Evolutionary conservation across 2,888 invertebrate genomes (phyloP), one percentile per base, ranked within the genome.

Genomic region (Entomobrya multifasciata): DNA sequence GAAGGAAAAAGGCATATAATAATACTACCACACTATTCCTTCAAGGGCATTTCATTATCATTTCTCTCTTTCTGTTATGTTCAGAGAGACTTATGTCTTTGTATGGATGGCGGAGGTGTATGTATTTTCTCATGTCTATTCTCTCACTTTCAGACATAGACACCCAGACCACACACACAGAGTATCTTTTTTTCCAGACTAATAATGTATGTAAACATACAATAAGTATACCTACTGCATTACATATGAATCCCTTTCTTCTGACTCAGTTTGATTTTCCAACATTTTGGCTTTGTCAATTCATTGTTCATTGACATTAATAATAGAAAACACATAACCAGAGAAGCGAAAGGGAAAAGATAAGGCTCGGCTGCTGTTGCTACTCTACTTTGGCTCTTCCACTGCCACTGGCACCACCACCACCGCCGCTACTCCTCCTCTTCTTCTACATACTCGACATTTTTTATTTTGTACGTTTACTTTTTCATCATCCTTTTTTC

Each of bases 11-110:
- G n/a, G 20, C n/a, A 36, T 60, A 22, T 70, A 47, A 3, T 6
- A 1, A 22, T 36, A 65, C 36, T 13, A n/a, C 22, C 11, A 44
- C 11, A 47, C 47, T 11, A 41, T 47, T 78, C 30, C 84, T 84
- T 70, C 84, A 84, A 84, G 84, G 84, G 55, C 84, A 84, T 84
- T 84, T 84, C 84, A 84, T 84, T 84, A 84, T 84, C 84, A 70
- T 77, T 67, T 77, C 70, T 70, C 76, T 49, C 74, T 11, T n/a
- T n/a, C n/a, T n/a, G n/a, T n/a, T n/a, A n/a, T n/a, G n/a, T n/a
- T 49, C 67, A 78, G 65, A 84, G 78, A 84, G 78, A 84, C 77
- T 55, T 36, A 36, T 36, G 36, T 36, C 36, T 83, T 60, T 65
- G 44, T 74, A 17, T 84, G 27, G 36, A 4, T 36, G 8, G 5